Evolutionary conservation across 2,888 invertebrate species (phyloP).

Genomic region (Tetranychus piercei): DNA sequence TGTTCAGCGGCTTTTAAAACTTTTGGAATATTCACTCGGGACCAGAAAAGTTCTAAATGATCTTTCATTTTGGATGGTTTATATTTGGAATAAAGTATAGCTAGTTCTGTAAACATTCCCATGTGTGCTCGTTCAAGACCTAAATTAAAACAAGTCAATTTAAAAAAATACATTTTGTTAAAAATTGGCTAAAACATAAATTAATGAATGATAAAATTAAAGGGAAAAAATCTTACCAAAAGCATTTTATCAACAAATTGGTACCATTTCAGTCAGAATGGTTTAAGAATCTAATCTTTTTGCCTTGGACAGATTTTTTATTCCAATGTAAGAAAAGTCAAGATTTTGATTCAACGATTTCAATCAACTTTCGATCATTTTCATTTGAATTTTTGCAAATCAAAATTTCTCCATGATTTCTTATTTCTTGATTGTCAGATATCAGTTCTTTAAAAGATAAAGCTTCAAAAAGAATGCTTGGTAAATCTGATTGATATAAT

Average conservation of each 20-base stretch:
- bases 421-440: not conserved
- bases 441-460: not conserved
- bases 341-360: not conserved
- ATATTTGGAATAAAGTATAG: slow-evolving; percentile 96
- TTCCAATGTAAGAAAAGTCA: not conserved
- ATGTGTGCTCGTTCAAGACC: slow-evolving; percentile 93
- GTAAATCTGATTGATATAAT: not conserved
- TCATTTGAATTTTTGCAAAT: not conserved
- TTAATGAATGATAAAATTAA: not conserved
- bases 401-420: too few relatives aligned
- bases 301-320: not conserved
- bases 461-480: not conserved
- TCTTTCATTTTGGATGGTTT: slow-evolving; percentile 98
- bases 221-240: slow-evolving; percentile 37
- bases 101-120: slow-evolving; percentile 99
- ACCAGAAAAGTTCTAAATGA: slow-evolving; percentile 98
- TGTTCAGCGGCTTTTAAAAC: slow-evolving; percentile 92
- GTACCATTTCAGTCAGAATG: too few relatives aligned
- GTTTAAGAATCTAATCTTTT: not conserved
- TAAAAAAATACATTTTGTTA: slow-evolving; percentile 13
- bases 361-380: not conserved
- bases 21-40: slow-evolving; percentile 98
- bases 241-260: slow-evolving; percentile 39
- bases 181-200: not conserved
- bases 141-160: slow-evolving; percentile 21